Evolutionary conservation across 2,888 invertebrate species (phyloP), one percentile per base, ranked within the genome.

Genomic region (Nebria brevicollis): DNA sequence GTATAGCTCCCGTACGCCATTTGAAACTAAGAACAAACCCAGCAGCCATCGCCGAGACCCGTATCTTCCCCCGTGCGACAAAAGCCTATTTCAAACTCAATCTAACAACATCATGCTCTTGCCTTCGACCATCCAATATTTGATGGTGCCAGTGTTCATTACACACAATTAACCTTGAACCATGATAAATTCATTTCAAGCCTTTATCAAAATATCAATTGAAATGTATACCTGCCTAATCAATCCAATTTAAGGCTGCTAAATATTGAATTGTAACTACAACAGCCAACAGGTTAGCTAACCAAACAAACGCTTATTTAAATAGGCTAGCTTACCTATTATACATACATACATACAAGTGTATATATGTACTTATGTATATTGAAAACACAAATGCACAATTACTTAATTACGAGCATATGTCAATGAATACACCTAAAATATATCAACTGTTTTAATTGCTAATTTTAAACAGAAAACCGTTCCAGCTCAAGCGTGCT

Each of bases 11-110:
- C 34, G 5, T 5, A 34, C 34, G 34, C 34, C 34, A 34, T 34
- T 34, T 34, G 34, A 73, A 73, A 73, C 75, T 75, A 79, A 75
- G 34, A 72, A 70, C 41, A 34, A 25, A 73, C 26, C 73, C 43
- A 41, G 26, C 54, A 41, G 75, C 43, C 75, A 75, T 25, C 74
- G n/a, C 43, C 15, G 41, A 65, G 65, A 15, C 66, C 15, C 70
- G 26, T 70, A 70, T 34, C 70, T 11, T 70, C 6, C 70, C 70
- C 20, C 70, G 34, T 34, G 26, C 25, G 26, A 26, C 70, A 70
- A 26, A 25, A 70, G 70, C 70, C 70, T 34, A 20, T 70, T 34
- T 26, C 70, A 11, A 26, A 66, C 66, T 66, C 66, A 34, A 54
- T 54, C 70, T 70, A 20, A 26, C 70, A 26, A 26, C 13, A 25